Conservation (phyloP, 2,113 vertebrate species). For the Mobula hypostoma region DNA sequence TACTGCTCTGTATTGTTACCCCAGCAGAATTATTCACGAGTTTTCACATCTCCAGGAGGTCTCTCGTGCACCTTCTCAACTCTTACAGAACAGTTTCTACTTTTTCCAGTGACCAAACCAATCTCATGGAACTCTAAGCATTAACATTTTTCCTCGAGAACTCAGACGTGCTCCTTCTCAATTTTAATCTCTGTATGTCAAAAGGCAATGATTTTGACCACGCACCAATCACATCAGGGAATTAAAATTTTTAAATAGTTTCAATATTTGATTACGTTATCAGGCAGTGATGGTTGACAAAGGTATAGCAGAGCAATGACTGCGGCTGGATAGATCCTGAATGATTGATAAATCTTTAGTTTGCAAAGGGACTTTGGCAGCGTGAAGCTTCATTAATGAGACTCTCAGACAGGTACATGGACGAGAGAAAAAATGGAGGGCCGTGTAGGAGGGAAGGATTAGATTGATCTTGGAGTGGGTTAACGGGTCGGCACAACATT, state of each 20-base stretch:
- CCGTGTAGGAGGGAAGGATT: no score
- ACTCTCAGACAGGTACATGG: no score
- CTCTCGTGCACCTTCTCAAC: no score
- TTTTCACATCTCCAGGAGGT: neutral
- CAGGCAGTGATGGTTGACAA: neutral
- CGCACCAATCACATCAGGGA: neutral
- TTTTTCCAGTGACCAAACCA: neutral
- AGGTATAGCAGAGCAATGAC: neutral
- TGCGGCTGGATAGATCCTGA: neutral
- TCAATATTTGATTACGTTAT: conserved; percentile 9
- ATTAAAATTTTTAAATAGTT: neutral
- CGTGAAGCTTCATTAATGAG: conserved; percentile 18
- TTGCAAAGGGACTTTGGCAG: neutral
- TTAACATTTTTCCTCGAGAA: neutral
- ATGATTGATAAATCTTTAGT: neutral
- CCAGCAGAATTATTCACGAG: neutral
- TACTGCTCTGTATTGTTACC: neutral
- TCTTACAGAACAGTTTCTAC: no score
- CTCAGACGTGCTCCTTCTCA: neutral
- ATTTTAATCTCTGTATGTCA: neutral
- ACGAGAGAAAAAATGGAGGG: no score
- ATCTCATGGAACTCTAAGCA: neutral
- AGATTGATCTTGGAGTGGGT: no score
- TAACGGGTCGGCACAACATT: no score
- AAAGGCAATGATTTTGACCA: neutral